These are phyloP conservation scores for Folsomia manolachei DNA, from an alignment of 2,888 invertebrate species.

Conservation along the genomic window DNA sequence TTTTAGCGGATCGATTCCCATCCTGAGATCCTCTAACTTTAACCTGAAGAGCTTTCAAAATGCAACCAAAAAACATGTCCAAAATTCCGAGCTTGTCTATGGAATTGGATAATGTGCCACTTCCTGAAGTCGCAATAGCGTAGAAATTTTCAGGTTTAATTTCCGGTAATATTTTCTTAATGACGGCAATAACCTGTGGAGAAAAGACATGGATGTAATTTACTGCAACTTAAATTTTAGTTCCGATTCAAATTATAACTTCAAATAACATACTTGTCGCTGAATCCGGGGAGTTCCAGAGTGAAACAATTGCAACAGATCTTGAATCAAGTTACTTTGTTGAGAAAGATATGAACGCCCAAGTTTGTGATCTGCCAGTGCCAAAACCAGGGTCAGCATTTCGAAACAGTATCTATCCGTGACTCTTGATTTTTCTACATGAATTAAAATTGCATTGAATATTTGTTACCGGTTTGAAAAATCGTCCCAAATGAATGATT, in stretches of 20 bases:
- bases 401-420: slow-evolving; percentile 94
- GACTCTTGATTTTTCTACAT: slow-evolving; percentile 54
- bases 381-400: slow-evolving; percentile 91
- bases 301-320: slow-evolving; percentile 81
- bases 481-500: too few relatives aligned
- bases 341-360: slow-evolving; percentile 87
- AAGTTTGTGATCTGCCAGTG: slow-evolving; percentile 86
- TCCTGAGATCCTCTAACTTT: slow-evolving; percentile 62
- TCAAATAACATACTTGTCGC: slow-evolving; percentile 66
- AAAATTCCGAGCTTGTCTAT: slow-evolving; percentile 67
- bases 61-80: slow-evolving; percentile 84
- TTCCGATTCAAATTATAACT: too few relatives aligned
- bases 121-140: slow-evolving; percentile 60
- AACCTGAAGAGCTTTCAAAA: slow-evolving; percentile 84
- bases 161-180: slow-evolving; percentile 84
- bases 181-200: slow-evolving; percentile 71
- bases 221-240: background rate
- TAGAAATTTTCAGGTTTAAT: slow-evolving; percentile 81
- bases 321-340: slow-evolving; percentile 77
- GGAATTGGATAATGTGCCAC: background rate
- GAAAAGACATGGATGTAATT: too few relatives aligned
- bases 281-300: slow-evolving; percentile 93
- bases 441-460: background rate
- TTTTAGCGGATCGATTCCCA: slow-evolving; percentile 46
- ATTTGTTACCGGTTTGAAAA: background rate